Base-by-base conservation (phyloP, 53 echinoderm and acorn worm genomes). In the Arbacia lixula region DNA sequence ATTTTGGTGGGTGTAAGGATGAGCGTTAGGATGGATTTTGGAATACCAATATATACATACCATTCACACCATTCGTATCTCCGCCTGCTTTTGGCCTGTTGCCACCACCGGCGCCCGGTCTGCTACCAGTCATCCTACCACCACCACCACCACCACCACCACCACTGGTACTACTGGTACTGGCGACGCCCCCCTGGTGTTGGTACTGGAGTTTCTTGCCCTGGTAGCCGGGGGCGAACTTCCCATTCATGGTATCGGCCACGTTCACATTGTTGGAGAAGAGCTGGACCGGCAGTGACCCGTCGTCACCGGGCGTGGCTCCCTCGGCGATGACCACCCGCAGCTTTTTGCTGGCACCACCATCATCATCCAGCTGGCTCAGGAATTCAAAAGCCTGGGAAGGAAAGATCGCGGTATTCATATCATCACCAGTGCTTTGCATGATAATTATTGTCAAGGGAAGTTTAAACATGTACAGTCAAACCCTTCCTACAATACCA, bases 201-300 rank as follows among this genome's bases (percentile, higher is more conserved):
- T n/a, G n/a, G n/a, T n/a, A n/a, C 53, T 52, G 74, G 17, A 6
- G 2, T 17, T 19, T 19, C 34, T 53, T 74, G 32, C 52, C 74
- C 53, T 74, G 82, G 64, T 64, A 81, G 9, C 33, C 50, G 14
- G 82, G 82, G 30, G 82, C 82, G 46, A 81, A 81, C 35, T 38
- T 39, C 63, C 63, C 63, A 27, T 81, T 81, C 0, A 81, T 6
- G 12, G 82, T 49, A 31, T 81, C 43, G 12, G 82, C 82, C 8
- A 81, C 50, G n/a, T 81, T 63, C 63, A 33, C 1, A n/a, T 42
- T 20, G 22, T 63, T 30, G 3, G 28, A 39, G 20, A 81, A 62
- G 64, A 81, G 82, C 20, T 81, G 82, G 5, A 81, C 82, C 2
- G 82, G 82, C 12, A 81, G 32, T 32, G 62, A 62, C 19, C 64